Evolutionary conservation across 2,797 vertebrate genomes (phyloP), one percentile per base, ranked within the genome.

Genomic region (Poeciliopsis turneri): DNA sequence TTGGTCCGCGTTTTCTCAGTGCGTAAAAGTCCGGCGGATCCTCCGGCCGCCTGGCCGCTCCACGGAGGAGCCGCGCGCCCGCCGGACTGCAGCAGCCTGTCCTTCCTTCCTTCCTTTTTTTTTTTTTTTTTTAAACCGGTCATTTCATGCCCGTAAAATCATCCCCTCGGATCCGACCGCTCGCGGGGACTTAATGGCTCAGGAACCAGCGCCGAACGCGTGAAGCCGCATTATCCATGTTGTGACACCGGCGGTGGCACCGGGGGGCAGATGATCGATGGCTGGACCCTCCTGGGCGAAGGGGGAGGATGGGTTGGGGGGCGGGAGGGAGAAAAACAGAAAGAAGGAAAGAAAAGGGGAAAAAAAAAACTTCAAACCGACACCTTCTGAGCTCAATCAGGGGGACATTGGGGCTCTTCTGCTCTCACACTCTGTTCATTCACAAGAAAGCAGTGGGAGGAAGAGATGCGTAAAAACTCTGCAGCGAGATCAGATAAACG

Each of bases 261-360:
- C 77, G 78, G 71, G 84, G 89, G 89, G n/a, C 89, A 88, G 90
- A 87, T 89, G 93, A 88, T 90, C 90, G 91, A 94, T 93, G 92
- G 87, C 75, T 91, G 84, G 90, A 92, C 90, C n/a, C 76, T 84
- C 33, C 90, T 85, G 89, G 80, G 88, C 66, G 68, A 72, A 49
- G 69, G n/a, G 59, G 82, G 45, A 7, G 12, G 12, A 1, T 2
- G 2, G 30, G 30, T 33, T 2, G 33, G 33, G 33, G 33, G 33
- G 2, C 30, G 30, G 30, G 28, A 51, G 82, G 25, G 5, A 45
- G 43, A 10, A n/a, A 8, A 41, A 41, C 7, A 41, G 39, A 41
- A 41, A 41, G 39, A 41, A 41, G 7, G 39, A 41, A 8, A 41
- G 39, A 28, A 7, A 10, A 9, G 11, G 30, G 1, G 1, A 23